phyloP scores from a whole-genome alignment of 2,797 vertebrate genomes.

The Spinibarbus caldwelli region DNA sequence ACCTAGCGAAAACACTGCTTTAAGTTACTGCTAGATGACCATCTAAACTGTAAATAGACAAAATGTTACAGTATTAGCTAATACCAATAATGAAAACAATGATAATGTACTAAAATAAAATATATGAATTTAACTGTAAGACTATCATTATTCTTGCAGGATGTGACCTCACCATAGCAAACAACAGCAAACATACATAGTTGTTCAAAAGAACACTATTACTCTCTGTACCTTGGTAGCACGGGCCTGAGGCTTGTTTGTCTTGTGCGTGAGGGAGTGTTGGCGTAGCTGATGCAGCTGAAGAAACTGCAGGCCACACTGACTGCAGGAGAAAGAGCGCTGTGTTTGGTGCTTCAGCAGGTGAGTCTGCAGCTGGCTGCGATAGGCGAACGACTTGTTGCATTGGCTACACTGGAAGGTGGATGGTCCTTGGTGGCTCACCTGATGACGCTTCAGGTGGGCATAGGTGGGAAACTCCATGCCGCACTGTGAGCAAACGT shows the following conservation, averaged over 20 bases:
- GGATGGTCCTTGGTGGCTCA: constrained; percentile 93
- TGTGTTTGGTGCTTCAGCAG: constrained; percentile 96
- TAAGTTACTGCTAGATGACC: background rate
- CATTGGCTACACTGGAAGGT: constrained; percentile 96
- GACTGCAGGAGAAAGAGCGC: constrained; percentile 93
- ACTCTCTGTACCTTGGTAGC: constrained; percentile 49
- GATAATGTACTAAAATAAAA: background rate
- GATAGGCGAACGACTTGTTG: constrained; percentile 94
- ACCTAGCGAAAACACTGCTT: too few relatives aligned
- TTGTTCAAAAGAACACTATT: background rate
- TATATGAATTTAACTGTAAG: background rate
- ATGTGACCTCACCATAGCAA: background rate
- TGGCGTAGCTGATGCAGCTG: constrained; percentile 98
- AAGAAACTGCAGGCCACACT: constrained; percentile 96
- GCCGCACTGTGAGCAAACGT: constrained; percentile 93
- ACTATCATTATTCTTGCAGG: background rate
- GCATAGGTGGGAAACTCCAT: constrained; percentile 97
- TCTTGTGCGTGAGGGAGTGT: constrained; percentile 96
- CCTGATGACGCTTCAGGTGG: constrained; percentile 94
- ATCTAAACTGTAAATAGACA: background rate
- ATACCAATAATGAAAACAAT: background rate
- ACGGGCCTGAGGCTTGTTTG: constrained; percentile 65
- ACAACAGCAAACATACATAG: background rate
- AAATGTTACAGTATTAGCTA: background rate
- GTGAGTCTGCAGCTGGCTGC: constrained; percentile 98